phyloP scores from a whole-genome alignment of 2,113 vertebrate species.

The Bothrops jararaca region DNA sequence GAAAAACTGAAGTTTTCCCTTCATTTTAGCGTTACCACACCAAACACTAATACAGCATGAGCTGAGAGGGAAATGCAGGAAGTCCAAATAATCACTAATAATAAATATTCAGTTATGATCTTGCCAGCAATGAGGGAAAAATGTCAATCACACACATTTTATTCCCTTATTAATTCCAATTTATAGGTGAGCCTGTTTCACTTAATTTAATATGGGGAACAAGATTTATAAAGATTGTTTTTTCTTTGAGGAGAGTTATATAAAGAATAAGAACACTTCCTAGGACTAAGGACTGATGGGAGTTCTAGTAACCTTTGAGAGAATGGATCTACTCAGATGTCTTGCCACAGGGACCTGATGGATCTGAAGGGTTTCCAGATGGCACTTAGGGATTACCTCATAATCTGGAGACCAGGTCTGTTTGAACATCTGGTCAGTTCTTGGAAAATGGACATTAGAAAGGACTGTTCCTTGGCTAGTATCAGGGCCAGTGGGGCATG shows the following conservation, averaged over 20 bases:
- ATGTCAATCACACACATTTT: background rate
- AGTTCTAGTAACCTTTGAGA: background rate
- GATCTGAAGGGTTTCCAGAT: background rate
- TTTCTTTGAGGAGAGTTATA: background rate
- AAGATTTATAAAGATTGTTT: background rate
- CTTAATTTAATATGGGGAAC: background rate
- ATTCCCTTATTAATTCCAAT: background rate
- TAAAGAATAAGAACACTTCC: background rate
- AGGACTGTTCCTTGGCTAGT: background rate
- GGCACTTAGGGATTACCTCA: background rate
- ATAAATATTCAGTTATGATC: slow-evolving; percentile 14
- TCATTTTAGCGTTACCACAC: slow-evolving; percentile 29
- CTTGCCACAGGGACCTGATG: background rate
- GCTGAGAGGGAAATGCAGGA: background rate
- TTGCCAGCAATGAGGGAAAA: background rate
- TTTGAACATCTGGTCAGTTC: background rate
- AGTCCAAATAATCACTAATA: slow-evolving; percentile 35
- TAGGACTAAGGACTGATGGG: background rate
- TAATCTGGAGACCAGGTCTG: background rate
- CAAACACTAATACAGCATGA: slow-evolving; percentile 32
- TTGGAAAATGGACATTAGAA: background rate
- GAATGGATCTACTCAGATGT: background rate
- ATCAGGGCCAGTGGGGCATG: background rate
- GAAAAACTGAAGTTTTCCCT: slow-evolving; percentile 27
- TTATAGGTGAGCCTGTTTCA: background rate